A percentile compares a stretch with the other conserved stretches of the same genome.
Conservation (phyloP, 2,888 invertebrate species). For the Cheilosia soror region DNA sequence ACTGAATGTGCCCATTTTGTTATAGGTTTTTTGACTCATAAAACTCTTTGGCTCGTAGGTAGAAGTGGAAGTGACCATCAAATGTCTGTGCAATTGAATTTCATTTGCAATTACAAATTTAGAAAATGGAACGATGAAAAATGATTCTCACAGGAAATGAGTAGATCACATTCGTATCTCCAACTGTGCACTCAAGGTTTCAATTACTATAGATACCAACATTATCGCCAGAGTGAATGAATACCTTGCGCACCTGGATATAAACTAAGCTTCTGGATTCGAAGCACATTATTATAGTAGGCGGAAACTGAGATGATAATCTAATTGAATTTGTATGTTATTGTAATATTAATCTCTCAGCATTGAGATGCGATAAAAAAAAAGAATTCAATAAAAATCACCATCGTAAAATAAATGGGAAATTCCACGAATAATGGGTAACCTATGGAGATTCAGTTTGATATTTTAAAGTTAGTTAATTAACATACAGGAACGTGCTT, state of each 20-base stretch:
- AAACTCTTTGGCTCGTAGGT: not conserved
- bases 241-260: not conserved
- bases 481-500: no score
- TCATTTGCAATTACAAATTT: not conserved
- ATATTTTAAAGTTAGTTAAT: no score
- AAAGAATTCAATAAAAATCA: constrained; percentile 4
- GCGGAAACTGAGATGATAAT: constrained; percentile 4
- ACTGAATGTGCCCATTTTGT: not conserved
- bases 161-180: not conserved
- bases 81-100: not conserved
- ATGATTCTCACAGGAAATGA: constrained; percentile 8
- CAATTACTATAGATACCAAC: not conserved
- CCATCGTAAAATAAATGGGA: constrained; percentile 9
- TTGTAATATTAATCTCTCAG: constrained; percentile 8
- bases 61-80: not conserved
- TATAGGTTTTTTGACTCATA: not conserved
- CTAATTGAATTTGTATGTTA: constrained; percentile 26
- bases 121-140: constrained; percentile 3
- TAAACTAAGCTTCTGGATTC: constrained; percentile 6
- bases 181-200: not conserved
- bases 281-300: constrained; percentile 3
- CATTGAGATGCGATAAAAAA: constrained; percentile 15
- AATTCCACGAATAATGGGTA: not conserved
- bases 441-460: no score
- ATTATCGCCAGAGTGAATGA: not conserved